phyloP scores from a whole-genome alignment of 2,797 vertebrate genomes.

The Tenualosa thibaudeaui region DNA sequence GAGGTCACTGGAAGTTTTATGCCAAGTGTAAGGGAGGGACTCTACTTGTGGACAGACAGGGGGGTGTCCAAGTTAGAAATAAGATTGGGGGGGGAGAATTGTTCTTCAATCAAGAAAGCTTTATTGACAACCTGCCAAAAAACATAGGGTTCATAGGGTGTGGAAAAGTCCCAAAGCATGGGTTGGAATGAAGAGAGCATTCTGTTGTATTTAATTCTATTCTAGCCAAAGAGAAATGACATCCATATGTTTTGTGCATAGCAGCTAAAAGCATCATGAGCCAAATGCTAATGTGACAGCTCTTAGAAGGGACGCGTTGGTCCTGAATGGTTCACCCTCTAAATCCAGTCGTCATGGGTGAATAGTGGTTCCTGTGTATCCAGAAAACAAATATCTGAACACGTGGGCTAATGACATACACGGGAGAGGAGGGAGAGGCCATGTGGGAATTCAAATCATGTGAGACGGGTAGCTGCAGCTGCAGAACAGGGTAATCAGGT shows the following conservation, averaged over 20 bases:
- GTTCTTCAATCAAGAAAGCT: neutral
- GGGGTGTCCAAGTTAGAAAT: neutral
- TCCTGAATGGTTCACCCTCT: neutral
- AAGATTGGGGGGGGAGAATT: neutral
- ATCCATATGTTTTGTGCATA: neutral
- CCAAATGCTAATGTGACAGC: neutral
- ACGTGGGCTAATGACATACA: neutral
- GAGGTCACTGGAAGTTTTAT: neutral
- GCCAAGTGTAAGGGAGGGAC: neutral
- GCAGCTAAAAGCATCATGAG: neutral
- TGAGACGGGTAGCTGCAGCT: neutral
- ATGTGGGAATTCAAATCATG: neutral
- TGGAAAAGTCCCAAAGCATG: neutral
- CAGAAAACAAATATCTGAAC: neutral
- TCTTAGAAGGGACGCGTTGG: neutral
- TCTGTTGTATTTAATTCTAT: neutral
- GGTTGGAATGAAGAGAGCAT: neutral
- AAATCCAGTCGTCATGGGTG: neutral
- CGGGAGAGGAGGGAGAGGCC: neutral
- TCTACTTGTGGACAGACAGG: neutral
- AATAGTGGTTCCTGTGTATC: neutral
- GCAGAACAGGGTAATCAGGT: neutral
- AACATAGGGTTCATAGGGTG: neutral
- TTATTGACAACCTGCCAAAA: neutral
- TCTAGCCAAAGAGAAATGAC: neutral